Evolutionary conservation across 2,797 vertebrate genomes (phyloP), one percentile per base, ranked within the genome.

Genomic region (Hippopotamyrus pictus): DNA sequence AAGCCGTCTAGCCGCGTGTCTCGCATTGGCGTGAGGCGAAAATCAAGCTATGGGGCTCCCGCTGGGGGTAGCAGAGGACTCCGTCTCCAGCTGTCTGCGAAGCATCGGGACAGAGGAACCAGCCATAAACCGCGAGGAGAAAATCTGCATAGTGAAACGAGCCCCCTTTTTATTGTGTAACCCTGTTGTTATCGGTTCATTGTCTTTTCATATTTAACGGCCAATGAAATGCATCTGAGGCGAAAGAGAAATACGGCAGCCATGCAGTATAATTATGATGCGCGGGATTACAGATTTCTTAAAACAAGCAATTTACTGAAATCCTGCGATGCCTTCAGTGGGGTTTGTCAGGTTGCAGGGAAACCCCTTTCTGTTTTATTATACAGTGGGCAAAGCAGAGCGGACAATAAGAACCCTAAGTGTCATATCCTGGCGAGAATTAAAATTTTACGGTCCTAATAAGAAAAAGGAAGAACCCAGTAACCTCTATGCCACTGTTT

Each of bases 401-500:
- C 62, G 46, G 86, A 90, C 93, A 91, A 93, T 90, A 88, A 89
- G 91, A 92, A 89, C 91, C 88, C 91, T 92, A 92, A 50, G 89
- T 53, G 91, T 3, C 93, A 65, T 88, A 83, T 53, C n/a, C 89
- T 59, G 46, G 51, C 93, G 79, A 92, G 92, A 92, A 92, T 89
- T 0, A 91, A 91, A 95, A 93, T 93, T 92, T 94, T 93, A 93
- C 91, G 86, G 88, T 89, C 93, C 90, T 90, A 94, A 93, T 83
- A 92, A 88, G 91, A 90, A 93, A 91, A 89, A 89, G 22, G 87
- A 89, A 92, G 94, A 94, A 90, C 91, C 65, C 92, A 89, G 90
- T 92, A 89, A 22, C 9, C 89, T 90, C 91, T 93, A 88, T 83
- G 89, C 92, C 94, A 88, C 92, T 94, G 89, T 91, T 91, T 90